Evolutionary conservation across 2,888 invertebrate species (phyloP), one percentile per base, ranked within the genome.

Genomic region (Formica aserva): DNA sequence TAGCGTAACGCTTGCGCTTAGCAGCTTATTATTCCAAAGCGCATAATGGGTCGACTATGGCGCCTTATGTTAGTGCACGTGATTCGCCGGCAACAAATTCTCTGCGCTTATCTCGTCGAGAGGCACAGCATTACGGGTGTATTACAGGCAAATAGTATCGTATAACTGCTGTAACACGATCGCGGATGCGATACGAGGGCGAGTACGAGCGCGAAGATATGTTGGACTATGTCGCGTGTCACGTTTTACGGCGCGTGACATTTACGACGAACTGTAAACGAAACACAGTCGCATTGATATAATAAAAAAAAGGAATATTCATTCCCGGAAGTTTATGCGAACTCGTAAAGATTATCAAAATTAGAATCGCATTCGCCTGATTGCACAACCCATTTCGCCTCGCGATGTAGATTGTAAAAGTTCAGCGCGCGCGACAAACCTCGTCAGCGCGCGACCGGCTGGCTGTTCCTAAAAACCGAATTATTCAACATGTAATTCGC

Each of bases 401-500:
- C 60, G 45, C 71, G 45, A 72, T n/a, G 77, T 22, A 77, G n/a
- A 80, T 80, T 72, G 9, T 32, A 35, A 62, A 80, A 80, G 72
- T 72, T 80, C 72, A 45, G 35, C 72, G 72, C 60, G 71, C 71
- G 41, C 77, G 71, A 78, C 32, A 22, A 32, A 15, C 32, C 71
- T 78, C 71, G 55, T 78, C 78, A 32, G 57, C 52, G 35, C 29
- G 29, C 22, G 15, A 29, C 35, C 8, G 35, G 9, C 18, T 52
- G 77, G 32, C 9, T 72, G 72, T 72, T 80, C 32, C 74, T 69
- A 80, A 72, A 80, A 72, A 80, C 78, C 72, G 45, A 78, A 80
- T 80, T 80, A 80, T 80, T 80, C 78, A 80, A 80, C 72, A 48
- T 57, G 77, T 80, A 62, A 80, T 72, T 72, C 78, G 22, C 72